Conservation (phyloP, 2,797 vertebrate genomes). For the Calcarius lapponicus region DNA sequence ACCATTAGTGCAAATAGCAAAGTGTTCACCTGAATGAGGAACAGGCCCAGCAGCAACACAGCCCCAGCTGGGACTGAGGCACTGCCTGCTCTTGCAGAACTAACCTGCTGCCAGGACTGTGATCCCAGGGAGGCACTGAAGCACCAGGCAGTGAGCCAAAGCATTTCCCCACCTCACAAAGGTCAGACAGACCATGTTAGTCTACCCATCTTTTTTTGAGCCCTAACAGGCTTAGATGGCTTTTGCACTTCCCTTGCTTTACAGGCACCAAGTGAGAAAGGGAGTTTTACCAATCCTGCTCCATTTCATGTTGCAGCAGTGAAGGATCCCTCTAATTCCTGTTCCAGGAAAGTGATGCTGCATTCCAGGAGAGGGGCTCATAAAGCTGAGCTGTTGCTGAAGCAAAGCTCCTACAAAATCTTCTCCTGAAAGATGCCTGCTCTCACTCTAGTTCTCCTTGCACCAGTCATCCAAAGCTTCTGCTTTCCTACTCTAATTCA, state of each 20-base stretch:
- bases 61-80: not conserved
- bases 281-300: not conserved
- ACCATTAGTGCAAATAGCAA: not conserved
- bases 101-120: not conserved
- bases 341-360: not conserved
- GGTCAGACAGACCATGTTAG: not conserved
- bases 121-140: not conserved
- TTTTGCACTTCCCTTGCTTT: not conserved
- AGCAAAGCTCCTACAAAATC: not conserved
- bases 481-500: not conserved
- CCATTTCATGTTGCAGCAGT: not conserved
- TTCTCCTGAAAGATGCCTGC: not conserved
- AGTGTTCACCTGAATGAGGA: slow-evolving; percentile 1
- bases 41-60: not conserved
- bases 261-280: not conserved
- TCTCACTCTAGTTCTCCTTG: not conserved
- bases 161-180: not conserved
- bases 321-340: not conserved
- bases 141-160: not conserved
- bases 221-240: not conserved
- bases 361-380: not conserved
- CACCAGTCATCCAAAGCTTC: not conserved
- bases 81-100: not conserved
- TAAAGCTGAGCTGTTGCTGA: not conserved
- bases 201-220: not conserved